Evolutionary conservation across 2,797 vertebrate genomes (phyloP).

Genomic region (Eurystomus glaucurus): DNA sequence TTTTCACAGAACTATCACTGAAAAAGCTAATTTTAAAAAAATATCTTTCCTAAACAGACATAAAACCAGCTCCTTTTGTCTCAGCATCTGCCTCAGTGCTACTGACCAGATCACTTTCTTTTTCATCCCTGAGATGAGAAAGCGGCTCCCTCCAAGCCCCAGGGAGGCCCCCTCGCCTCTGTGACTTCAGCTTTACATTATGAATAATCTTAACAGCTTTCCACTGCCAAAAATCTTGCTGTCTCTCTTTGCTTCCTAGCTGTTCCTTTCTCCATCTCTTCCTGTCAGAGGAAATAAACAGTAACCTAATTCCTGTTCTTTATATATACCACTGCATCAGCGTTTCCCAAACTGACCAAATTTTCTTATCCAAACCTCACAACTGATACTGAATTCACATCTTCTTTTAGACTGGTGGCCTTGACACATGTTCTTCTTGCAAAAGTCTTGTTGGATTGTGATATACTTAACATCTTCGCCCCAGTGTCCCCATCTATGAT

Average conservation of each 20-base stretch:
- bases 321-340: background rate
- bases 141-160: background rate
- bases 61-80: background rate
- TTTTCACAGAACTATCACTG: background rate
- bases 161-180: background rate
- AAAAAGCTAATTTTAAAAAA: background rate
- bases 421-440: background rate
- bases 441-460: background rate
- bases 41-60: background rate
- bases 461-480: background rate
- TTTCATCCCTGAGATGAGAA: background rate
- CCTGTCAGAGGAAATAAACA: slow-evolving; percentile 25
- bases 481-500: background rate
- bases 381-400: background rate
- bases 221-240: slow-evolving; percentile 1
- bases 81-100: background rate
- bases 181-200: background rate
- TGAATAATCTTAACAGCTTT: background rate
- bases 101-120: background rate
- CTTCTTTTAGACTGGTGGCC: background rate
- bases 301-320: background rate
- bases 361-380: background rate
- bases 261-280: background rate
- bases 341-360: background rate
- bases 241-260: background rate